Percentiles rank a stretch among this genome's conserved stretches.
These are phyloP conservation scores for Lasioglossum figueresi DNA, from an alignment of 2,888 invertebrate species.

Conservation along the genomic window DNA sequence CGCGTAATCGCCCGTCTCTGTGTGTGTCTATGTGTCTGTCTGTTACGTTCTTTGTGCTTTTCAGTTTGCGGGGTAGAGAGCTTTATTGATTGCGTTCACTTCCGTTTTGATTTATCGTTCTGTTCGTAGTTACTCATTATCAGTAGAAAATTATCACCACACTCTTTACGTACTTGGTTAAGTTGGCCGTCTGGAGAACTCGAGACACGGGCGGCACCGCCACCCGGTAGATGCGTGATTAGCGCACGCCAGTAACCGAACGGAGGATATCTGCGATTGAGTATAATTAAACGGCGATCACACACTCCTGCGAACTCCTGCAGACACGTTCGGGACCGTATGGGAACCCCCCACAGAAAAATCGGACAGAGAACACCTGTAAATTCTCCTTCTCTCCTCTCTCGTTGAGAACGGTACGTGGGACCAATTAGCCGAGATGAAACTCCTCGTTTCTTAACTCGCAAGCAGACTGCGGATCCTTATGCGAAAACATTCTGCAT, in stretches of 20 bases:
- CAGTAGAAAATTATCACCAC: slow-evolving; percentile 81
- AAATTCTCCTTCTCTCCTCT: slow-evolving; percentile 1
- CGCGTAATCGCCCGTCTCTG: slow-evolving; percentile 32
- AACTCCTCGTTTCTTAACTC: neutral
- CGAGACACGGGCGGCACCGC: slow-evolving; percentile 79
- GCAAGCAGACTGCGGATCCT: neutral
- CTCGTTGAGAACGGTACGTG: neutral
- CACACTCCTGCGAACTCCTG: slow-evolving; percentile 44
- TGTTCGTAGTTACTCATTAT: slow-evolving; percentile 78
- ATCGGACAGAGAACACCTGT: slow-evolving; percentile 3
- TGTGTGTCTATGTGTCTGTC: slow-evolving; percentile 70
- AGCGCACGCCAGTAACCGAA: slow-evolving; percentile 79
- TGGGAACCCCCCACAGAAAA: neutral
- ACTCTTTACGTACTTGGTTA: slow-evolving; percentile 77
- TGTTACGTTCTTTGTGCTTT: slow-evolving; percentile 80
- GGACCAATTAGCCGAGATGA: neutral
- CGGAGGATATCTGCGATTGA: slow-evolving; percentile 79
- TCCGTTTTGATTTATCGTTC: slow-evolving; percentile 73
- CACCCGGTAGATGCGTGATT: slow-evolving; percentile 65
- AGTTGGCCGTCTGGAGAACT: slow-evolving; percentile 80
- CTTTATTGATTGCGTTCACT: slow-evolving; percentile 83
- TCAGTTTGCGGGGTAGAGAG: slow-evolving; percentile 88
- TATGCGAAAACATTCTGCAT: neutral
- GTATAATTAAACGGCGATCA: slow-evolving; percentile 77
- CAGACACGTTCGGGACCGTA: neutral